These are phyloP conservation scores for Amblyjoppa fuscipennis DNA, from an alignment of 2,888 invertebrate genomes.

Conservation along the genomic window DNA sequence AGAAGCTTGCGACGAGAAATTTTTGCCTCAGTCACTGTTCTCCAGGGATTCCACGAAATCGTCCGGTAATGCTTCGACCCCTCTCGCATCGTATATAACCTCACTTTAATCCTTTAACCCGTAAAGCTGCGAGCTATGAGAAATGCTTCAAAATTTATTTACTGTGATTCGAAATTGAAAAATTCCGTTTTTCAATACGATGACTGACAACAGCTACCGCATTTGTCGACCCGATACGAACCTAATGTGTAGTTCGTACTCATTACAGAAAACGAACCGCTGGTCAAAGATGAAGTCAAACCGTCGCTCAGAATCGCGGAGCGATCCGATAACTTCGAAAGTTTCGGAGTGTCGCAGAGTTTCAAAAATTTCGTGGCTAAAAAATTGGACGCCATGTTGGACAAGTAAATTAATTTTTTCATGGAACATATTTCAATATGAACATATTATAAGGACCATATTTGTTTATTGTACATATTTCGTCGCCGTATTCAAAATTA, in stretches of 20 bases:
- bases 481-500: too few species aligned
- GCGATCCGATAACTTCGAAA: constrained; percentile 71
- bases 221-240: not conserved
- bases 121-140: not conserved
- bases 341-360: constrained; percentile 75
- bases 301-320: constrained; percentile 55
- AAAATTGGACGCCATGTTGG: constrained; percentile 76
- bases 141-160: not conserved
- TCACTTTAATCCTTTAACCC: not conserved
- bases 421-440: too few species aligned
- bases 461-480: too few species aligned
- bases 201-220: not conserved
- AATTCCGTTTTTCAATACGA: not conserved
- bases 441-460: too few species aligned
- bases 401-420: constrained; percentile 71
- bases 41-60: constrained; percentile 36
- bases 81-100: constrained; percentile 49
- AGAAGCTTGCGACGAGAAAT: constrained; percentile 78
- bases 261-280: constrained; percentile 8
- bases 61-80: constrained; percentile 10
- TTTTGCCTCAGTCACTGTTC: constrained; percentile 74
- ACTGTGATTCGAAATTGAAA: not conserved
- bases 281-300: constrained; percentile 36
- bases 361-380: constrained; percentile 78
- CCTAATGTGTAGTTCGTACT: not conserved